These are phyloP conservation scores for Patella caerulea DNA, from an alignment of 2,888 invertebrate genomes.

Conservation along the genomic window DNA sequence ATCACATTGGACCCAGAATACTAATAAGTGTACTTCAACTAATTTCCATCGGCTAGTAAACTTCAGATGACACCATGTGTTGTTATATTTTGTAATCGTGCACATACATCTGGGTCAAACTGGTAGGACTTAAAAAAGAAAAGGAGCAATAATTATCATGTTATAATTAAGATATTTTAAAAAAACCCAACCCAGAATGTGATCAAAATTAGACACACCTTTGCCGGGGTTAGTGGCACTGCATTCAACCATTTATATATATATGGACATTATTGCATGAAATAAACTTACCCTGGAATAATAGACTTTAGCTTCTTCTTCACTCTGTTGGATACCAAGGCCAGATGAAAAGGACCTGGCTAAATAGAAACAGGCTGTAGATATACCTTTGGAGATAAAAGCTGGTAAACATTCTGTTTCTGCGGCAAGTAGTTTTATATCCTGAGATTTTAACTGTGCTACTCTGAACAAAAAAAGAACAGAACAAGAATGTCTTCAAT, in stretches of 20 bases:
- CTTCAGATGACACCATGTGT: constrained; percentile 58
- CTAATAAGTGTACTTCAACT: no score
- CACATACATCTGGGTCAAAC: constrained; percentile 68
- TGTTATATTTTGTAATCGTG: constrained; percentile 58
- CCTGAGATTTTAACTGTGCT: constrained; percentile 49
- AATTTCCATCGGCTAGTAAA: neutral
- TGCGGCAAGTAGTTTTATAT: constrained; percentile 56
- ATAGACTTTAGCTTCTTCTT: constrained; percentile 58
- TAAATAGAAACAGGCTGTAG: constrained; percentile 68
- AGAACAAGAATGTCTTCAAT: no score
- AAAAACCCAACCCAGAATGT: no score
- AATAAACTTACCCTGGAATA: constrained; percentile 64
- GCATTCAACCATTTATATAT: neutral
- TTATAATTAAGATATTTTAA: neutral
- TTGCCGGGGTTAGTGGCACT: neutral
- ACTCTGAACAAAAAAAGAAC: constrained; percentile 46
- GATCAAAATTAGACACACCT: neutral
- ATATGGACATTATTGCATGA: neutral
- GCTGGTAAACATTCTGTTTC: constrained; percentile 67
- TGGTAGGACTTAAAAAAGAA: constrained; percentile 60
- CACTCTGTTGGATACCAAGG: constrained; percentile 60
- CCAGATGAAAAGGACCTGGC: constrained; percentile 67
- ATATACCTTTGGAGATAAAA: constrained; percentile 67
- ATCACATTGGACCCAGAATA: no score
- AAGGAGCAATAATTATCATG: constrained; percentile 16